These are phyloP conservation scores for Pardalotus punctatus DNA, from an alignment of 2,113 vertebrate genomes.

Conservation along the genomic window DNA sequence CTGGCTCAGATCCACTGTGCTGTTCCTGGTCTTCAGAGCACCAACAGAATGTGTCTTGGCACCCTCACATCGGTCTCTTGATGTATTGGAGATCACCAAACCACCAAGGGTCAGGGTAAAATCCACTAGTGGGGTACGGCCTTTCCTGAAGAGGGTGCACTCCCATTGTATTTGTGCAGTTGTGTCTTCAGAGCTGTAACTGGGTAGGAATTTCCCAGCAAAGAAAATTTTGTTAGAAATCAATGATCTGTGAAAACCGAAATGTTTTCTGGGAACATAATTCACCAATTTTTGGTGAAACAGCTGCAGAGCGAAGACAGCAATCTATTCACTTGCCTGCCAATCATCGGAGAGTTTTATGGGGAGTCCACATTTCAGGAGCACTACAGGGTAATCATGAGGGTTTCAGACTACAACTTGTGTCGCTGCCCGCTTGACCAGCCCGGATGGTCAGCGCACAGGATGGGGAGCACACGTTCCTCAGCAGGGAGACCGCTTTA, in stretches of 20 bases:
- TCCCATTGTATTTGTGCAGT: not conserved
- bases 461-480: too few relatives aligned
- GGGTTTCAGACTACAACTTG: not conserved
- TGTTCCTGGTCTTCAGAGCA: not conserved
- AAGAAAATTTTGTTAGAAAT: not conserved
- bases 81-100: not conserved
- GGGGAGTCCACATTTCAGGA: not conserved
- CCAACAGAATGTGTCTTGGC: not conserved
- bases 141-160: rapidly evolving
- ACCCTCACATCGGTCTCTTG: not conserved
- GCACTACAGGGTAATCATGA: not conserved
- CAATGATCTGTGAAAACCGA: not conserved
- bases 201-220: not conserved
- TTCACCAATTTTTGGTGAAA: not conserved
- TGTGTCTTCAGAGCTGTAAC: not conserved
- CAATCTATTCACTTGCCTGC: not conserved
- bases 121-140: rapidly evolving
- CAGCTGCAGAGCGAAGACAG: not conserved
- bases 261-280: not conserved
- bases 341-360: rapidly evolving
- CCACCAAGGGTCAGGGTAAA: not conserved
- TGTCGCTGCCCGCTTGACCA: too few relatives aligned
- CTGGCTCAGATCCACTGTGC: not conserved
- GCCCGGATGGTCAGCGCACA: too few relatives aligned
- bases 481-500: too few relatives aligned